Percentiles rank a stretch among this genome's conserved stretches.
phyloP scores from a whole-genome alignment of 2,113 vertebrate genomes.

The Odontophorus gujanensis region DNA sequence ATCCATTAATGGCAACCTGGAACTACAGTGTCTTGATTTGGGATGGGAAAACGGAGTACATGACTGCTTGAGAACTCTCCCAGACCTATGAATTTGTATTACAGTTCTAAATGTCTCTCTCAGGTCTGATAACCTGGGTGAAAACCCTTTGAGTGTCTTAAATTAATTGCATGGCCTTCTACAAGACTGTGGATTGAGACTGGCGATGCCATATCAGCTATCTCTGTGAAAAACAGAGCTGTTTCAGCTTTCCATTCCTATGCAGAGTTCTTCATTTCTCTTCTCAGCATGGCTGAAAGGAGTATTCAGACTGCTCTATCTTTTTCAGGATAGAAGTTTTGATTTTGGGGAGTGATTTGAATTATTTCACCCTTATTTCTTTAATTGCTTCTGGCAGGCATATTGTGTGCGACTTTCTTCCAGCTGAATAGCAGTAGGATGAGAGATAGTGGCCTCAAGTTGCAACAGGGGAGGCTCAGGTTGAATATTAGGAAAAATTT shows the following conservation, averaged over 20 bases:
- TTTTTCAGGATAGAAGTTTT: background rate
- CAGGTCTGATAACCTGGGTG: background rate
- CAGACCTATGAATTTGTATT: constrained; percentile 1
- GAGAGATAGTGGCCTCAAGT: background rate
- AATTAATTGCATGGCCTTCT: constrained; percentile 27
- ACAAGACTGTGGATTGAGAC: background rate
- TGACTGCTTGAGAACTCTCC: background rate
- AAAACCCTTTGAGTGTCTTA: background rate
- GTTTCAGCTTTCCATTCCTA: background rate
- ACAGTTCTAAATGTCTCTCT: background rate
- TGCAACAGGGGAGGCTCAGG: background rate
- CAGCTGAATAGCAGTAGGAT: background rate
- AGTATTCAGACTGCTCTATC: background rate
- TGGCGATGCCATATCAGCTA: background rate
- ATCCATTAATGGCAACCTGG: background rate
- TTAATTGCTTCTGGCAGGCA: background rate
- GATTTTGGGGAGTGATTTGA: background rate
- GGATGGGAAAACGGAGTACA: background rate
- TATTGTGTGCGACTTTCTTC: background rate
- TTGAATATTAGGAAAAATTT: background rate
- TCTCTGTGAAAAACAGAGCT: background rate
- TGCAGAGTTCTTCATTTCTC: background rate
- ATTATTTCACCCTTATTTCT: background rate
- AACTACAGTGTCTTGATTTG: constrained; percentile 3
- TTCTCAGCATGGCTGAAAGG: background rate